Evolutionary conservation across 2,113 vertebrate genomes (phyloP), one percentile per base, ranked within the genome.

Genomic region (Oriolus oriolus): DNA sequence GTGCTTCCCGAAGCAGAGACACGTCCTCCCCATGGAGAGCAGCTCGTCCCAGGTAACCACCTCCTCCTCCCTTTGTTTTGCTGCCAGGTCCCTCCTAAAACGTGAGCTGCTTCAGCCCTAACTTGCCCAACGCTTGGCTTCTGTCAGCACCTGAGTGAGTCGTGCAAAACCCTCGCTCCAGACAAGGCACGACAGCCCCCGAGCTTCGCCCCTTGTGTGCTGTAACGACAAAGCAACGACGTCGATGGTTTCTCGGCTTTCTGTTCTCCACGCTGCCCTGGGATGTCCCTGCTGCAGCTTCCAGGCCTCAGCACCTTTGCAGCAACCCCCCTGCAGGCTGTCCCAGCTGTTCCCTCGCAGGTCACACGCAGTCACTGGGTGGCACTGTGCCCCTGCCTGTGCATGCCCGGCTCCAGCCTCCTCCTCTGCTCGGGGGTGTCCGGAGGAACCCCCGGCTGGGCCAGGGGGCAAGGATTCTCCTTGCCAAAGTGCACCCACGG

Each of bases 361-460:
- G 95, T 89, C 84, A 57, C 87, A 39, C 2, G 22, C 87, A 65
- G 96, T 77, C 96, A 96, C 96, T 96, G 93, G 96, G 93, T 91
- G 95, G 96, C 95, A 95, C 96, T 96, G 95, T 94, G 87, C 87
- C 93, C 84, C 96, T 50, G 89, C 93, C 91, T 42, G 49, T 63
- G 82, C 61, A 18, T n/a, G 7, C 66, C 76, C 33, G 4, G 59
- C 84, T 81, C 69, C 90, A 27, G 28, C 64, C 41, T 64, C 68
- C 78, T 81, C 20, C 6, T 5, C 35, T 13, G 30, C 24, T 11
- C 41, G 11, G 49, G 49, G 24, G 9, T 18, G 37, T 10, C 13
- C 5, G 27, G 21, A 31, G 31, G 66, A 65, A 2, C 6, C 18
- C 18, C 31, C 3, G 3, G 31, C 84, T 20, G 49, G 16, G 39